Evolutionary conservation across 2,113 vertebrate species (phyloP).

Genomic region (Arizona elegans): DNA sequence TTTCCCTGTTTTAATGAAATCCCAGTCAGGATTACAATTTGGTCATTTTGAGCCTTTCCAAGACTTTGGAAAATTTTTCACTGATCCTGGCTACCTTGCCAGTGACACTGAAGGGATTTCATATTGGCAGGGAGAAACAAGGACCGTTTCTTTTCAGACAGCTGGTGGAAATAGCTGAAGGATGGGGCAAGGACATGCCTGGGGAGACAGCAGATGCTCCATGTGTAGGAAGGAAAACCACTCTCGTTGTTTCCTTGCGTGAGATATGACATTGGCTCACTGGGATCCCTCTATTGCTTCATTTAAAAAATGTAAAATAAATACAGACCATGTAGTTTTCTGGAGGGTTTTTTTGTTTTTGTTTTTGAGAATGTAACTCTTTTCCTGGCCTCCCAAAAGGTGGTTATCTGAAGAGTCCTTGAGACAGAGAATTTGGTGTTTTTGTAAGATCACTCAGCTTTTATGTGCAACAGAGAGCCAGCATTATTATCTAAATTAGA

Average conservation of each 20-base stretch:
- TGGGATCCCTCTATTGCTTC: background rate
- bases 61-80: background rate
- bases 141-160: background rate
- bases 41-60: background rate
- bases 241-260: background rate
- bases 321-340: background rate
- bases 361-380: background rate
- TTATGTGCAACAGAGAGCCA: background rate
- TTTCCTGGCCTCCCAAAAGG: background rate
- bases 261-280: background rate
- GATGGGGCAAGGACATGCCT: background rate
- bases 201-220: conserved; percentile 1
- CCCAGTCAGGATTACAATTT: background rate
- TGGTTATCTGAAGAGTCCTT: background rate
- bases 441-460: background rate
- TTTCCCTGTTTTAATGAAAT: background rate
- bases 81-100: background rate
- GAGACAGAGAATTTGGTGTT: background rate
- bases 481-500: background rate
- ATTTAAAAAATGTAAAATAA: background rate
- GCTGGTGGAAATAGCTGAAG: conserved; percentile 10
- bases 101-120: background rate
- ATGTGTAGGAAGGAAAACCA: background rate
- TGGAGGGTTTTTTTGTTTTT: background rate
- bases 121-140: background rate